Conservation (phyloP, 2,113 vertebrate species). For the Prietella phreatophila region DNA sequence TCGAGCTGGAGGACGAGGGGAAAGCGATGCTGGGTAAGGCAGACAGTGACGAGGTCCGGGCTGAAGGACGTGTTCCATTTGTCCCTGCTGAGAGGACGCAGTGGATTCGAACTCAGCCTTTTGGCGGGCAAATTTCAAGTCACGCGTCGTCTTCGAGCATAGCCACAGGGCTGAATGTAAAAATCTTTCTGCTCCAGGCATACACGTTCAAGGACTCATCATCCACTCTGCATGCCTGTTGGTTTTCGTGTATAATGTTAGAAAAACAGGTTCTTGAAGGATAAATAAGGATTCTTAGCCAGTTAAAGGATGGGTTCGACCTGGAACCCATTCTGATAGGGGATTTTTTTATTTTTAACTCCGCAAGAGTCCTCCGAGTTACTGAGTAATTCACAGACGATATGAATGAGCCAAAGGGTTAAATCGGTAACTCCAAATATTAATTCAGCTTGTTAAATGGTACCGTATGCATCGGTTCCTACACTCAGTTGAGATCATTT, state of each 20-base stretch:
- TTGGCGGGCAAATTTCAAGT: background rate
- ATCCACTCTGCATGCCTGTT: background rate
- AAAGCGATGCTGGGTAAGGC: constrained; percentile 93
- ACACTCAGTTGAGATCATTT: background rate
- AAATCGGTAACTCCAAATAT: background rate
- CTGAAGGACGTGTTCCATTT: background rate
- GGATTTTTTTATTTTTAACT: background rate
- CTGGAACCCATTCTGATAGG: background rate
- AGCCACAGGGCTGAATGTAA: background rate
- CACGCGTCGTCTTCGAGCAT: background rate
- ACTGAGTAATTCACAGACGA: background rate
- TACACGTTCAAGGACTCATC: background rate
- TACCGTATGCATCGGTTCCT: background rate
- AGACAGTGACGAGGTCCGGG: background rate
- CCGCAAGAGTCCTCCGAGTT: background rate
- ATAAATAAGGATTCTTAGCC: background rate
- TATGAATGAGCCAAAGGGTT: background rate
- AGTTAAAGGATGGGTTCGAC: background rate
- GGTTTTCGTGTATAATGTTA: background rate
- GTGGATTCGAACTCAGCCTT: too few relatives aligned
- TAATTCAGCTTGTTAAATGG: background rate
- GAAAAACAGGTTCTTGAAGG: background rate
- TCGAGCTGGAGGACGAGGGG: constrained; percentile 96
- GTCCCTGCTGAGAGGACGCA: background rate
- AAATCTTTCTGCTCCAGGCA: background rate